A percentile compares a stretch with the other conserved stretches of the same genome.
These are phyloP conservation scores for Epinephelus coioides DNA, from an alignment of 2,797 vertebrate genomes.

Conservation along the genomic window DNA sequence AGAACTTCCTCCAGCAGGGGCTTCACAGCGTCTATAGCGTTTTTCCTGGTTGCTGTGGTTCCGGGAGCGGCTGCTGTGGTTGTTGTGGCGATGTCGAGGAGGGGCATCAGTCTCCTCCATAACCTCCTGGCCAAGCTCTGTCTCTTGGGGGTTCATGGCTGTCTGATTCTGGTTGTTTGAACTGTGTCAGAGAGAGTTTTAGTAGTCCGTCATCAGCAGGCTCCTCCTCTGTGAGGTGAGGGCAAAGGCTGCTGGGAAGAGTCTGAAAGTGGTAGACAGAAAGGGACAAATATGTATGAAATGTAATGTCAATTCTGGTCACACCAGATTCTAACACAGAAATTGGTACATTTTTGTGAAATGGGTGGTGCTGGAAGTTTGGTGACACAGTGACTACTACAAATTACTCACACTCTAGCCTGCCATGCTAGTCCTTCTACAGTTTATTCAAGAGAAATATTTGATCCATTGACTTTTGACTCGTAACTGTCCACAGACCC, in stretches of 20 bases:
- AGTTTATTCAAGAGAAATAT: not conserved
- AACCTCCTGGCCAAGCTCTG: constrained; percentile 86
- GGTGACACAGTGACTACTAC: not conserved
- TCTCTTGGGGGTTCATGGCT: constrained; percentile 92
- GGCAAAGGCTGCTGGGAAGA: constrained; percentile 18
- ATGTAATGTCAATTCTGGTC: not conserved
- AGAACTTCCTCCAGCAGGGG: constrained; percentile 33
- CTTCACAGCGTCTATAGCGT: constrained; percentile 76
- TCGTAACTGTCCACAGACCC: not conserved
- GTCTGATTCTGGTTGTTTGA: constrained; percentile 72
- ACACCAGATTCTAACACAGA: not conserved
- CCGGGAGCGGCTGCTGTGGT: constrained; percentile 67
- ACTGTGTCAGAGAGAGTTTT: constrained; percentile 29
- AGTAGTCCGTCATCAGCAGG: constrained; percentile 82
- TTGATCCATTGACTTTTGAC: not conserved
- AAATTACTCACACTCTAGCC: not conserved
- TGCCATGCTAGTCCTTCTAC: not conserved
- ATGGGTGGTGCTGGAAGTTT: no score
- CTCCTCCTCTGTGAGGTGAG: constrained; percentile 59
- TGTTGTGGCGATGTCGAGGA: constrained; percentile 68
- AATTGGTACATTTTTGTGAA: no score
- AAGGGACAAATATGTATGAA: not conserved
- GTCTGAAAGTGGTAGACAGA: constrained; percentile 6
- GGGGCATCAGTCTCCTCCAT: constrained; percentile 82
- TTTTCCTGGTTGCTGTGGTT: constrained; percentile 72